These are phyloP conservation scores for Leptinotarsa rubiginosa DNA, from an alignment of 2,888 invertebrate species.

Conservation along the genomic window DNA sequence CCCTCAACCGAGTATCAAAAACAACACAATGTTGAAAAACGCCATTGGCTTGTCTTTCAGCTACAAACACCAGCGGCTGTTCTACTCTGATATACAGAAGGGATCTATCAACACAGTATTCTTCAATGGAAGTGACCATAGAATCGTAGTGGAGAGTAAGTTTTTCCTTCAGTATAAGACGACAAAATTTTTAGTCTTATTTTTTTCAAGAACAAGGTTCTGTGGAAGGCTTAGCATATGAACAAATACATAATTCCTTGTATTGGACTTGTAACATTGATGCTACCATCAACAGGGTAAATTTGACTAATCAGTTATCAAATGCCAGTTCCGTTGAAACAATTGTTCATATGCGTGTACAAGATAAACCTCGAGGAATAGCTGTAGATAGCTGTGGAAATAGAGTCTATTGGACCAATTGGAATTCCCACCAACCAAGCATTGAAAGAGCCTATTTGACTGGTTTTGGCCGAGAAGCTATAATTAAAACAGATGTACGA, in stretches of 20 bases:
- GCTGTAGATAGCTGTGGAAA: conserved; percentile 85
- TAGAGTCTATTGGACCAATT: conserved; percentile 89
- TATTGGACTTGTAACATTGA: conserved; percentile 91
- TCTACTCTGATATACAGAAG: conserved; percentile 90
- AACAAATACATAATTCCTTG: conserved; percentile 75
- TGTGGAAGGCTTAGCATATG: conserved; percentile 88
- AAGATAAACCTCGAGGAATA: conserved; percentile 87
- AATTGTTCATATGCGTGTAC: conserved; percentile 74
- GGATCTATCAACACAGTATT: conserved; percentile 85
- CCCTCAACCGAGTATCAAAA: conserved; percentile 80
- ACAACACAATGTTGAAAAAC: conserved; percentile 81
- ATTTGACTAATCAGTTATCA: conserved; percentile 66
- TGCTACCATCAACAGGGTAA: conserved; percentile 76
- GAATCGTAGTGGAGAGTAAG: conserved; percentile 77
- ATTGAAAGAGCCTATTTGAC: conserved; percentile 78
- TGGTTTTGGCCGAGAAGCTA: conserved; percentile 73
- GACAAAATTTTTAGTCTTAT: not conserved
- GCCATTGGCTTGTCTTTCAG: conserved; percentile 88
- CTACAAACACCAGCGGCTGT: conserved; percentile 76
- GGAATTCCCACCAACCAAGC: conserved; percentile 83
- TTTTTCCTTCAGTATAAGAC: conserved; percentile 36
- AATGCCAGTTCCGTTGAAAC: conserved; percentile 66
- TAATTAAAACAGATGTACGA: conserved; percentile 82
- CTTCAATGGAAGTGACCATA: conserved; percentile 83
- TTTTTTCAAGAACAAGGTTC: conserved; percentile 78